Evolutionary conservation across 2,797 vertebrate genomes (phyloP).

Genomic region (Oreochromis grahami): DNA sequence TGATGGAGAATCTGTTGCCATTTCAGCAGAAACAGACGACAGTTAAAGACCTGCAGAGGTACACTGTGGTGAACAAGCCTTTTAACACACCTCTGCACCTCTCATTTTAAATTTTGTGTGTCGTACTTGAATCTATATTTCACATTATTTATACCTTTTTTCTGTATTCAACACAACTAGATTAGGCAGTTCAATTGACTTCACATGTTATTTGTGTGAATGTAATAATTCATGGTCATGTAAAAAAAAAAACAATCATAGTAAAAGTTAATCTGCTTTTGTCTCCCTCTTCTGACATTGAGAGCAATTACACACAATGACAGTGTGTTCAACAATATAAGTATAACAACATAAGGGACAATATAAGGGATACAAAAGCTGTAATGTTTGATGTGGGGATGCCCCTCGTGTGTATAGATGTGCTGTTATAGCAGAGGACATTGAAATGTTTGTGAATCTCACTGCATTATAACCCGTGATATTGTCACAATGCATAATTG

Average conservation of each 20-base stretch:
- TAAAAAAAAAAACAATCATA: not conserved
- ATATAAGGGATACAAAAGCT: not conserved
- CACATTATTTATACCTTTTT: not conserved
- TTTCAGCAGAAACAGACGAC: not conserved
- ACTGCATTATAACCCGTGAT: too few relatives aligned
- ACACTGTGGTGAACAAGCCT: not conserved
- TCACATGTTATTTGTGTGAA: not conserved
- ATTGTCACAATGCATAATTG: not conserved
- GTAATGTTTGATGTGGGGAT: not conserved
- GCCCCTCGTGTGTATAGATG: not conserved
- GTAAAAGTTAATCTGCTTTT: not conserved
- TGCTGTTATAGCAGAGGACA: not conserved
- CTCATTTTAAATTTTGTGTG: accelerated
- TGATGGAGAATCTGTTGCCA: not conserved
- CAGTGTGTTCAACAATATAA: not conserved
- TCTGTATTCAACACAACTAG: not conserved
- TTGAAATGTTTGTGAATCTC: not conserved
- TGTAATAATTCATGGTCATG: not conserved
- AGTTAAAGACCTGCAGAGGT: not conserved
- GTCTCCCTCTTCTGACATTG: not conserved
- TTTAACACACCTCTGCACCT: not conserved
- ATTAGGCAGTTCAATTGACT: not conserved
- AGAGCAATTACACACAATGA: not conserved
- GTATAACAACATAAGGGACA: too few relatives aligned
- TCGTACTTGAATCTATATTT: not conserved